Evolutionary conservation across 1,140 invertebrate genomes (phyloP), one percentile per base, ranked within the genome.

Genomic region (Andricus grossulariae): DNA sequence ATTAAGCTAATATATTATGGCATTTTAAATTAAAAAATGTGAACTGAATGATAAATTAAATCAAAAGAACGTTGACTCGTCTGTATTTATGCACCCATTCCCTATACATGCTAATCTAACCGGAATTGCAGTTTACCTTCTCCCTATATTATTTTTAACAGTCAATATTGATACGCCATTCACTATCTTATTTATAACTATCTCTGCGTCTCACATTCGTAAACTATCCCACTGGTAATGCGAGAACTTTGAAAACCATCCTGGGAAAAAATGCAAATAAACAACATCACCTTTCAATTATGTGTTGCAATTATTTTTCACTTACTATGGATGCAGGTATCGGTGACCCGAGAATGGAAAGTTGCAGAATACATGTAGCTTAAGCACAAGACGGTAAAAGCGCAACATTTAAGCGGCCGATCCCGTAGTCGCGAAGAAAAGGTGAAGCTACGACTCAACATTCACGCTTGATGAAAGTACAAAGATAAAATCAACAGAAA

Each of bases 361-460:
- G 81, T 80, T 78, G 78, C 76, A 54, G 6, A 60, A 66, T 66
- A 25, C 15, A n/a, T 3, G 6, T 32, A 32, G 21, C 32, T 12
- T 39, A 45, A 32, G 15, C 57, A 39, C 21, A 32, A 6, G 8
- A 12, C 21, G 60, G 74, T 50, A 55, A 75, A 74, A 76, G 73
- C 72, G 77, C 73, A 73, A 73, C 72, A 39, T 50, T 77, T 79
- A 80, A 80, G 71, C 75, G 39, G 72, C 18, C 25, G 50, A 76
- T 70, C 15, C 76, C 71, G 77, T 80, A 80, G 54, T 66, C 60
- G 60, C 32, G 60, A 77, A 71, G 75, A 83, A 79, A 79, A 83
- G 77, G 79, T 76, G 66, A 80, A 72, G 77, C 54, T 50, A 72
- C 70, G 51, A 10, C 73, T 77, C 71, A 83, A 83, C 82, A 79